phyloP scores from a whole-genome alignment of 1,140 invertebrate genomes.

The Zaprionus africanus region DNA sequence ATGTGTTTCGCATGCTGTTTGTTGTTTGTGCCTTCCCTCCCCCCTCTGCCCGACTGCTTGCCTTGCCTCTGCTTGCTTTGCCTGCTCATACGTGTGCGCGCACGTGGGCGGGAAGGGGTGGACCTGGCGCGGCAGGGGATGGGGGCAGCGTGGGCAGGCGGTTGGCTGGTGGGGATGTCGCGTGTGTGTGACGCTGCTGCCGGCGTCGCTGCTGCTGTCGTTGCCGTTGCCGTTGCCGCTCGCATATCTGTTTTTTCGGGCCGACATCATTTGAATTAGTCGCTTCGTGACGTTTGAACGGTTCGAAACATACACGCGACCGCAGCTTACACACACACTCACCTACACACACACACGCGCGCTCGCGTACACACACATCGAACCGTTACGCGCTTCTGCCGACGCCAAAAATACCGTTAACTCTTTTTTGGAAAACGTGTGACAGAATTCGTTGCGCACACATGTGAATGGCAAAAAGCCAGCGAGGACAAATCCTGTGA shows the following conservation, averaged over 20 bases:
- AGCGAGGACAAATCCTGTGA: slow-evolving; percentile 1
- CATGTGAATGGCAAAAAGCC: slow-evolving; percentile 49
- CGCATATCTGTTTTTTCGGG: slow-evolving; percentile 74
- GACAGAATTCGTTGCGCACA: slow-evolving; percentile 30
- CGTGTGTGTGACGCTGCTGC: slow-evolving; percentile 64
- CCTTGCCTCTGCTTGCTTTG: slow-evolving; percentile 1
- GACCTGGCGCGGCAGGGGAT: slow-evolving; percentile 30
- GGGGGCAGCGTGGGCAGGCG: slow-evolving; percentile 33
- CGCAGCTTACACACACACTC: slow-evolving; percentile 51
- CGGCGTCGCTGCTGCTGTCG: slow-evolving; percentile 28
- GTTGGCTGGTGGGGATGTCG: slow-evolving; percentile 40
- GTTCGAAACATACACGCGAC: slow-evolving; percentile 83
- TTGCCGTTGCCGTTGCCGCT: slow-evolving; percentile 32
- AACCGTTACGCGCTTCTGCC: slow-evolving; percentile 41
- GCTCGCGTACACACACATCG: slow-evolving; percentile 17
- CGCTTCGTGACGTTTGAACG: slow-evolving; percentile 84
- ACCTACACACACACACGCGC: slow-evolving; percentile 37
- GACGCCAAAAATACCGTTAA: slow-evolving; percentile 52
- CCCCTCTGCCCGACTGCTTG: too few species aligned
- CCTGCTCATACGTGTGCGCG: slow-evolving; percentile 78
- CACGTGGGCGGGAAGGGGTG: slow-evolving; percentile 67
- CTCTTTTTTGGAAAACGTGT: slow-evolving; percentile 58
- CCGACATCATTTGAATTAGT: slow-evolving; percentile 84
- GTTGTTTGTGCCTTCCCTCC: slow-evolving; percentile 52
- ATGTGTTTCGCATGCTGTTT: slow-evolving; percentile 72